Base-by-base conservation (phyloP, 1,140 invertebrate species). In the Bacillus rossius region DNA sequence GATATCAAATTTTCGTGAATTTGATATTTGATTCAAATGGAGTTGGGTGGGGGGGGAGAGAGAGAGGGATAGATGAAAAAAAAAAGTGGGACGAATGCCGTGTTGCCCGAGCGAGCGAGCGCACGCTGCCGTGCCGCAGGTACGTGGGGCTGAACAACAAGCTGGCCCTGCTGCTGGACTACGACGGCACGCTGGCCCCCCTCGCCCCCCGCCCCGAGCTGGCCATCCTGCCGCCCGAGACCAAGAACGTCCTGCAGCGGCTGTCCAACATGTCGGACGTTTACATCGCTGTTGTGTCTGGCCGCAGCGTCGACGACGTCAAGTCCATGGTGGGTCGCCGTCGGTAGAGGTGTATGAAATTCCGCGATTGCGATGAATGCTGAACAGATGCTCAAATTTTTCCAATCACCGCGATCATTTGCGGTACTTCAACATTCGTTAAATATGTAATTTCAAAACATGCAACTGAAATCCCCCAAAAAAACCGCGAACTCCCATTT, bases 181-280 rank as follows among this genome's bases (percentile, higher is more conserved):
- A 94, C 70, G 92, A 95, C 67, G 92, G 92, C 17, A 95, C 92
- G 0, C 70, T 94, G 57, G 89, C 91, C 1, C 91, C 91, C 0
- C 89, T 95, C 63, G 90, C 91, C 0, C 88, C 89, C 0, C 91
- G 94, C 76, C 92, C 91, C 0, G 91, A 95, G 74, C 74, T 94
- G 34, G 92, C 92, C 22, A 85, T 86, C 5, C 75, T 94, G 20
- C 91, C 92, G 0, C 71, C 83, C 4, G 91, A 94, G 73, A 93
- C 92, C 2, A 92, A 90, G 65, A 85, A 89, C 63, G 87, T 92
- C 17, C 74, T 94, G 8, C 87, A 90, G 69, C 81, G 91, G 63
- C 74, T 94, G 8, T 85, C 88, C n/a, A 92, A 93, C 71, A 84
- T 91, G 74, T 83, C 89, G 0, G 91, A 94, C 68, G 88, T 93